These are phyloP conservation scores for Heliconius eleuchia DNA, from an alignment of 1,140 invertebrate species.

Conservation along the genomic window DNA sequence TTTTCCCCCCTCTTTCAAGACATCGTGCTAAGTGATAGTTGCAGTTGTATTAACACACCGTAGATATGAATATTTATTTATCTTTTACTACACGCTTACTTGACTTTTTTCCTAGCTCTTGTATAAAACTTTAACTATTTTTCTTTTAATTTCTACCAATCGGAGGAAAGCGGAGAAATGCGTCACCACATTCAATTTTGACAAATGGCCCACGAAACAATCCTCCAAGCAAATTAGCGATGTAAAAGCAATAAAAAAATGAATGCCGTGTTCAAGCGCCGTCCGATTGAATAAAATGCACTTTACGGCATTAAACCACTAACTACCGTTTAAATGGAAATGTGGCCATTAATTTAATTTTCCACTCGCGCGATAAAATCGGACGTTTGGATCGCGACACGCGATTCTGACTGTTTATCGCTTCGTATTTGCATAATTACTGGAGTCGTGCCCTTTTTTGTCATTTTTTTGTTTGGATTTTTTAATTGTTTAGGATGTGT, in stretches of 20 bases:
- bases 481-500: conserved; percentile 30
- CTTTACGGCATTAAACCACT: conserved; percentile 41
- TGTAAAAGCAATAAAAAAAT: conserved; percentile 25
- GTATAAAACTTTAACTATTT: too few species aligned
- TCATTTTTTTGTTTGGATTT: conserved; percentile 38
- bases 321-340: conserved; percentile 59
- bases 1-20: too few species aligned
- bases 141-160: too few species aligned
- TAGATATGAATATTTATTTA: too few species aligned
- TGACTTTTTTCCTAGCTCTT: too few species aligned
- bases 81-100: too few species aligned
- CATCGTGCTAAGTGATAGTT: too few species aligned
- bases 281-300: conserved; percentile 40
- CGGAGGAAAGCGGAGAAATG: background rate
- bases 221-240: conserved; percentile 20
- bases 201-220: background rate
- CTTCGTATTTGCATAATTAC: conserved; percentile 62
- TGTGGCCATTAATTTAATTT: conserved; percentile 66
- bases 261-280: conserved; percentile 20
- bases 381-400: conserved; percentile 60
- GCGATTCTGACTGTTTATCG: conserved; percentile 60
- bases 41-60: too few species aligned
- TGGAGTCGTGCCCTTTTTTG: conserved; percentile 16
- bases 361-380: conserved; percentile 65
- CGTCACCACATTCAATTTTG: background rate